Evolutionary conservation across 1,140 invertebrate species (phyloP).

Genomic region (Cotesia chilonis): DNA sequence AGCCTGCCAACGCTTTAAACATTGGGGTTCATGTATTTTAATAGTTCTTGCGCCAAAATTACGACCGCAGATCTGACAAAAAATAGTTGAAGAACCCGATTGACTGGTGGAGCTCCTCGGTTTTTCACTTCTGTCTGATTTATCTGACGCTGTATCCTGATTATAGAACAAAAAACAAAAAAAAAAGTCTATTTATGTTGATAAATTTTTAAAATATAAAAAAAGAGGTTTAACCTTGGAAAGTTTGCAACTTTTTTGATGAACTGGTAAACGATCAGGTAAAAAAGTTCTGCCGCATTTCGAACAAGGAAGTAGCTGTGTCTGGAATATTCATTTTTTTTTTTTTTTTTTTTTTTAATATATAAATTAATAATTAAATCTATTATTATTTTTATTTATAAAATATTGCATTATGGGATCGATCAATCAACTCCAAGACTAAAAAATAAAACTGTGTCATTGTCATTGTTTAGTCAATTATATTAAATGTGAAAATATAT

Average conservation of each 20-base stretch:
- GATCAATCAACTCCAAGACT: too few relatives aligned
- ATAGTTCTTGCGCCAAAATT: constrained; percentile 78
- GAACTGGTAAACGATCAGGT: constrained; percentile 71
- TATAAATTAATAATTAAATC: too few relatives aligned
- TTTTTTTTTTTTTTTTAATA: too few relatives aligned
- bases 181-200: background rate
- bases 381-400: too few relatives aligned
- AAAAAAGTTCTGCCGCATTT: constrained; percentile 73
- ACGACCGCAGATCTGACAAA: constrained; percentile 79
- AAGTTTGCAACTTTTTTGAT: constrained; percentile 70
- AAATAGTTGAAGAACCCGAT: constrained; percentile 46
- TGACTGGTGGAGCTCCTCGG: constrained; percentile 7
- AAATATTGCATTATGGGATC: too few relatives aligned
- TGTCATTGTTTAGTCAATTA: too few relatives aligned
- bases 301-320: constrained; percentile 70
- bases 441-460: too few relatives aligned
- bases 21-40: constrained; percentile 80
- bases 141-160: constrained; percentile 18
- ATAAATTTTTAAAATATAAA: background rate
- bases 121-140: constrained; percentile 30
- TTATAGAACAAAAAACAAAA: background rate
- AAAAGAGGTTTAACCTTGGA: constrained; percentile 11
- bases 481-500: too few relatives aligned
- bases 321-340: constrained; percentile 52
- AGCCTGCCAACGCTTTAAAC: constrained; percentile 76